A percentile compares a stretch with the other conserved stretches of the same genome.
phyloP scores from a whole-genome alignment of 2,113 vertebrate species.

The Camelus dromedarius region DNA sequence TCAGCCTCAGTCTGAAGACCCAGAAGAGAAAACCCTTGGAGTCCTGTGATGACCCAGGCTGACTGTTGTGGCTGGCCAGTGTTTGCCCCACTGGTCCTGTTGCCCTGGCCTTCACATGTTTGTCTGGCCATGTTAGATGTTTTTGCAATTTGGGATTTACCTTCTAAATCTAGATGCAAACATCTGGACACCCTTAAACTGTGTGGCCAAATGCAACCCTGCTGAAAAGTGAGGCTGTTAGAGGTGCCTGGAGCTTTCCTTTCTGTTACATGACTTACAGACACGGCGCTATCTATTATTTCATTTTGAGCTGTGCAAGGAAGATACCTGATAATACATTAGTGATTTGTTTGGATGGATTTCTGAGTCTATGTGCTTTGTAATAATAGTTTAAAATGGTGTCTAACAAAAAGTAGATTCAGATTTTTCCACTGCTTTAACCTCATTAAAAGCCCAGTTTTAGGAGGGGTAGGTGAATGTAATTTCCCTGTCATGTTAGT shows the following conservation, averaged over 20 bases:
- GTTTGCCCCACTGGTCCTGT: neutral
- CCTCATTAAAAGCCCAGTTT: slow-evolving; percentile 33
- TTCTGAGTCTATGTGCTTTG: slow-evolving; percentile 46
- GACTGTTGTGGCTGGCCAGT: neutral
- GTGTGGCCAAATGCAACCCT: neutral
- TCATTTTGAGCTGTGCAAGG: slow-evolving; percentile 44
- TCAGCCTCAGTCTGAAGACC: neutral
- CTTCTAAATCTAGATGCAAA: neutral
- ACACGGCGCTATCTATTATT: neutral
- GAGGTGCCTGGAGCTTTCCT: neutral
- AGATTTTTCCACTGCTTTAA: slow-evolving; percentile 38
- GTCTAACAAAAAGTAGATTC: slow-evolving; percentile 4
- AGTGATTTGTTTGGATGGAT: slow-evolving; percentile 6
- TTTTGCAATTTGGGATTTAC: slow-evolving; percentile 30
- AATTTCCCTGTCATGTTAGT: slow-evolving; percentile 2
- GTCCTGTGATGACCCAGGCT: neutral
- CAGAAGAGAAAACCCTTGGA: neutral
- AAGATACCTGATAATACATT: neutral
- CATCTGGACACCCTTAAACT: neutral
- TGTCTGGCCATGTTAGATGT: neutral
- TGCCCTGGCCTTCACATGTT: neutral
- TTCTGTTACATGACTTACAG: neutral
- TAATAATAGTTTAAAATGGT: slow-evolving; percentile 43
- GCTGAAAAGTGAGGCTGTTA: neutral
- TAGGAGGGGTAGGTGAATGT: neutral